Evolutionary conservation across 2,888 invertebrate genomes (phyloP).

Genomic region (Rhopalosiphum nymphaeae): DNA sequence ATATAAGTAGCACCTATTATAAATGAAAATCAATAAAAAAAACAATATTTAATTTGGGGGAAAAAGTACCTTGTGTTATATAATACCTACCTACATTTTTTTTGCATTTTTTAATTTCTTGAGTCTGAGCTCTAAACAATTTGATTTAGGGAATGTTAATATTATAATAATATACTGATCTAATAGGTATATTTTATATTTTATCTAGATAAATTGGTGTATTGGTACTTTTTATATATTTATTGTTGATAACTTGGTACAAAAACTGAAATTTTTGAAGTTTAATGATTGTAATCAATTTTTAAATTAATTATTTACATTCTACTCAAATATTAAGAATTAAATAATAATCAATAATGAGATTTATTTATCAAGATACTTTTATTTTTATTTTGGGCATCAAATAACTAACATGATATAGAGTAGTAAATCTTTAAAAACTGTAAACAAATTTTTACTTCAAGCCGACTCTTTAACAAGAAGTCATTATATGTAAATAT

Average conservation of each 20-base stretch:
- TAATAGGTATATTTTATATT: background rate
- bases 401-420: background rate
- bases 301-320: background rate
- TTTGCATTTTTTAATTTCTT: background rate
- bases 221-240: background rate
- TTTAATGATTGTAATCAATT: background rate
- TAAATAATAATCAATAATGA: background rate
- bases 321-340: background rate
- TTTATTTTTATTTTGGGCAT: background rate
- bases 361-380: background rate
- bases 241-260: background rate
- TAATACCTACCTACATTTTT: background rate
- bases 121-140: background rate
- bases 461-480: background rate
- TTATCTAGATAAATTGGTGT: background rate
- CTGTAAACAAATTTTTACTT: background rate
- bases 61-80: background rate
- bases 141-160: background rate
- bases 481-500: background rate
- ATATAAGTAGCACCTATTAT: background rate
- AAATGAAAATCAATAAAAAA: background rate
- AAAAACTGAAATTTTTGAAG: background rate
- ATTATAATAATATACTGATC: background rate
- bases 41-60: background rate
- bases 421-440: background rate